A percentile compares a stretch with the other conserved stretches of the same genome.
phyloP scores from a whole-genome alignment of 1,140 invertebrate species.

The Lethocerus indicus region DNA sequence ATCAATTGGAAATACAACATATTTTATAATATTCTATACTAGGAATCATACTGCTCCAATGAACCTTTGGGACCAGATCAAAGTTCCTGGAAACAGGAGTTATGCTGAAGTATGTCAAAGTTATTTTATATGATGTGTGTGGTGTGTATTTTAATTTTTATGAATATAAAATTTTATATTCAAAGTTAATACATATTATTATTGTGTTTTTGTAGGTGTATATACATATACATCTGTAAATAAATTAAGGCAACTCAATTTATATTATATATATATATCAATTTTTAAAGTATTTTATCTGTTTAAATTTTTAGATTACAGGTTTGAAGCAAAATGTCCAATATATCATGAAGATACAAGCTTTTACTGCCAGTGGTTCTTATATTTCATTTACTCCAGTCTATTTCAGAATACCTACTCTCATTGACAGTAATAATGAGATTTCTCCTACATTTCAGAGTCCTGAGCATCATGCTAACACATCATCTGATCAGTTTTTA shows the following conservation, averaged over 20 bases:
- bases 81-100: constrained; percentile 25
- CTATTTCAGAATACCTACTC: constrained; percentile 14
- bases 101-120: constrained; percentile 17
- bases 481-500: constrained; percentile 10
- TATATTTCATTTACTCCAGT: constrained; percentile 28
- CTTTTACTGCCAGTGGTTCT: constrained; percentile 31
- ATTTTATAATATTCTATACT: constrained; percentile 28
- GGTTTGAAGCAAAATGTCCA: constrained; percentile 27
- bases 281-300: neutral
- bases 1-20: constrained; percentile 29
- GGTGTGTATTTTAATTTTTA: neutral
- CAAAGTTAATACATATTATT: neutral
- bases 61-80: constrained; percentile 25
- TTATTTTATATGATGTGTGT: neutral
- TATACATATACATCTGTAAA: neutral
- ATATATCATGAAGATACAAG: constrained; percentile 35
- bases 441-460: neutral
- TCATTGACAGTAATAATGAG: constrained; percentile 22
- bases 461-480: constrained; percentile 3
- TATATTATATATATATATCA: neutral
- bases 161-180: neutral
- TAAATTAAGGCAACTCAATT: neutral
- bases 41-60: constrained; percentile 22
- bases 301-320: constrained; percentile 20
- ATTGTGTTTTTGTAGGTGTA: too few species aligned